Evolutionary conservation across 2,888 invertebrate genomes (phyloP), one percentile per base, ranked within the genome.

Genomic region (Epinotia bilunana): DNA sequence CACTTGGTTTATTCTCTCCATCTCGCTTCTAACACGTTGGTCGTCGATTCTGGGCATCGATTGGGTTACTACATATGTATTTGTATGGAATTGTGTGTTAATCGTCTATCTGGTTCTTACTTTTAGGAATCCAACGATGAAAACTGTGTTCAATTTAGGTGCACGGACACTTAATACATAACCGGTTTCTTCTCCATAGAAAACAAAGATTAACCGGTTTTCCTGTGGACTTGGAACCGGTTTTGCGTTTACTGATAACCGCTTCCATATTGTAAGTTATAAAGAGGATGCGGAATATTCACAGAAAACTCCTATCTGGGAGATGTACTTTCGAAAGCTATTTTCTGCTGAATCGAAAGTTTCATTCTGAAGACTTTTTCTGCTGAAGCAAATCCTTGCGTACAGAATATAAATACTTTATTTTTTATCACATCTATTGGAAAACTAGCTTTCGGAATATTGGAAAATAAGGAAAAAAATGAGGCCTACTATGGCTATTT

Each of bases 21-120:
- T 76, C 62, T 72, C 62, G 72, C 72, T 71, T 69, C 67, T 76
- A 72, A 76, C 75, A 72, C 28, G 62, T 75, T 62, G 70, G 74
- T 64, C 70, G 70, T 69, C 73, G 43, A 58, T 61, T 73, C 65
- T 60, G 65, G 72, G 73, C 61, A 61, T 18, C 23, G 20, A 53
- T 16, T 39, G 58, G 64, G 46, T n/a, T n/a, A n/a, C n/a, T n/a
- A 69, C 57, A n/a, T 58, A 64, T 46, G 2, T 67, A 43, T 58
- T 43, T 61, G 7, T 61, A 53, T 73, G 60, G 20, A 71, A 55
- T 43, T 67, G n/a, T 61, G 39, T 73, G 49, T 49, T 62, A 43
- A 5, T 9, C 13, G 70, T 71, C 64, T 18, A 39, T 74, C 74
- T 74, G 74, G 74, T 74, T 74, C 74, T 74, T 13, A 20, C 58